Percentiles rank a stretch among this genome's conserved stretches.
phyloP scores from a whole-genome alignment of 2,888 invertebrate species.

The Megalurothrips usitatus region DNA sequence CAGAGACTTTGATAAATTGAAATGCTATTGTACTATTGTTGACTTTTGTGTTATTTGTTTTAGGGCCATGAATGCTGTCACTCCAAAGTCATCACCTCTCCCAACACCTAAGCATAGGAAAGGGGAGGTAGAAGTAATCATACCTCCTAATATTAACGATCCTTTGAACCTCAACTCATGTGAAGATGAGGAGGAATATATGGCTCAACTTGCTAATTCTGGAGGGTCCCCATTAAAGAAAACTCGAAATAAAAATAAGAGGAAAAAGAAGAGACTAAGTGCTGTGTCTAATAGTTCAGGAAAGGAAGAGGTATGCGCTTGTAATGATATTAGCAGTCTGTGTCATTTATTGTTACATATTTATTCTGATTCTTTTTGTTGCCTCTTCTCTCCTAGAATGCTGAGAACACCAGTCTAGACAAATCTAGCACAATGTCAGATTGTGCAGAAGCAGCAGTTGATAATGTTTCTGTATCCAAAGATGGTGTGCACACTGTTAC shows the following conservation, averaged over 20 bases:
- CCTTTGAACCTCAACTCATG: slow-evolving; percentile 73
- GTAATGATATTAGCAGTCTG: slow-evolving; percentile 47
- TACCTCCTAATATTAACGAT: slow-evolving; percentile 88
- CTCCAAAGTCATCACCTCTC: slow-evolving; percentile 87
- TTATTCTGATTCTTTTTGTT: background rate
- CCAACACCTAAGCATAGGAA: slow-evolving; percentile 76
- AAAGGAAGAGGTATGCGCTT: slow-evolving; percentile 48
- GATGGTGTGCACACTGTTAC: background rate
- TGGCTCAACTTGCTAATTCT: slow-evolving; percentile 60
- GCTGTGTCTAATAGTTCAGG: slow-evolving; percentile 47
- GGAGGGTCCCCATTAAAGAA: slow-evolving; percentile 58
- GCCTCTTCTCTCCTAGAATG: background rate
- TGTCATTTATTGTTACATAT: slow-evolving; percentile 13
- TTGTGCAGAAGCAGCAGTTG: background rate
- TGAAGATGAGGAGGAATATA: slow-evolving; percentile 74
- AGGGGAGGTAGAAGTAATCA: slow-evolving; percentile 80
- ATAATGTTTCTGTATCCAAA: background rate
- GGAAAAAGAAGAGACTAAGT: slow-evolving; percentile 56
- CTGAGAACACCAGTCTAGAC: background rate
- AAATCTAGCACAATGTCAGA: background rate
- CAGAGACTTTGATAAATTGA: background rate
- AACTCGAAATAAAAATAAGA: slow-evolving; percentile 59
- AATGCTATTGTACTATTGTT: slow-evolving; percentile 7
- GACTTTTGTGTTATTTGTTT: slow-evolving; percentile 20
- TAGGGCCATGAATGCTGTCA: slow-evolving; percentile 79